Percentiles rank a stretch among this genome's conserved stretches.
phyloP scores from a whole-genome alignment of 1,140 invertebrate species.

The Bursaphelenchus mucronatus region DNA sequence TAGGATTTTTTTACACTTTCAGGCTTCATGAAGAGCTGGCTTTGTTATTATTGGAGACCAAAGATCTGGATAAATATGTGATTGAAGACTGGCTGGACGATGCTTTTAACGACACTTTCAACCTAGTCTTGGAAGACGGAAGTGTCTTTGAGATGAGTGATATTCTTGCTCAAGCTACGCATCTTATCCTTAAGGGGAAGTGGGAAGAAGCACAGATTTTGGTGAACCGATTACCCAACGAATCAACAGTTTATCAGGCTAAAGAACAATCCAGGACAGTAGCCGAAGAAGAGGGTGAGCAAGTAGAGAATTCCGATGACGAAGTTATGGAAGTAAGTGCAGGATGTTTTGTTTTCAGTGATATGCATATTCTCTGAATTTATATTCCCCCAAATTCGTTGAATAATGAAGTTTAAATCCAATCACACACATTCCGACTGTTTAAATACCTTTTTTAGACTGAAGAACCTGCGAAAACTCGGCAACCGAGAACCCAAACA shows the following conservation, averaged over 20 bases:
- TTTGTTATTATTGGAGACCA: not conserved
- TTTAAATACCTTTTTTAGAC: slow-evolving; percentile 2
- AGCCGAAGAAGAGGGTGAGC: slow-evolving; percentile 22
- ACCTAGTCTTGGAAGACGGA: slow-evolving; percentile 35
- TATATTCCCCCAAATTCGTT: no score
- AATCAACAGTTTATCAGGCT: no score
- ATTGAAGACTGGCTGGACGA: slow-evolving; percentile 32
- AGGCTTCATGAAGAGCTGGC: slow-evolving; percentile 19
- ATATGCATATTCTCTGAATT: not conserved
- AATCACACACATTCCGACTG: no score
- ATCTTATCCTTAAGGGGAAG: not conserved
- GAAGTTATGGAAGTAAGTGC: slow-evolving; percentile 7
- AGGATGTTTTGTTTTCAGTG: not conserved
- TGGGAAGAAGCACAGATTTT: not conserved
- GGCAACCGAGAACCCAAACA: slow-evolving; percentile 20
- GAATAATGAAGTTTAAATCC: no score
- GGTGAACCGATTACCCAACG: not conserved
- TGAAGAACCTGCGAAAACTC: slow-evolving; percentile 8
- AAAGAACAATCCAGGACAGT: no score
- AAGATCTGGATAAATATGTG: slow-evolving; percentile 17
- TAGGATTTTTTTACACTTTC: not conserved
- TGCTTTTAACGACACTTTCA: slow-evolving; percentile 26
- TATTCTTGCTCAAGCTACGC: not conserved
- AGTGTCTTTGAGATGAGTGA: slow-evolving; percentile 16
- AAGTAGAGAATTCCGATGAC: slow-evolving; percentile 20